Base-by-base conservation (phyloP, 1,140 invertebrate genomes). In the Pinna nobilis region DNA sequence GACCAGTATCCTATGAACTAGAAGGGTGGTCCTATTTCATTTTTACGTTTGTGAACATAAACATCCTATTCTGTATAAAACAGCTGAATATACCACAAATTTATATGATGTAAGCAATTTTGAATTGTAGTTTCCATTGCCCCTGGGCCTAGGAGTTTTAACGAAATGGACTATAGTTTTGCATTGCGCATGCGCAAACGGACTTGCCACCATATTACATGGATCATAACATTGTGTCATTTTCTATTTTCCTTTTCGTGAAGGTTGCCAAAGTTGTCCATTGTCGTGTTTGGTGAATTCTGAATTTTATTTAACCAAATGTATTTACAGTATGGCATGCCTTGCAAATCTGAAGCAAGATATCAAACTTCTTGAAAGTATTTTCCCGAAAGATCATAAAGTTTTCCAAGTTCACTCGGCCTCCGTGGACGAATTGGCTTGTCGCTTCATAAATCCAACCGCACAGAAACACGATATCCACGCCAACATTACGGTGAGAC, bases 371-470 rank as follows among this genome's bases (percentile, higher is more conserved):
- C 92, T 99, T 90, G 96, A 98, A 91, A 93, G 94, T 89, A 93
- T 96, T 85, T 99, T 99, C 91, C 94, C 96, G 64, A 97, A 96
- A 92, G 94, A 93, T 89, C 97, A 99, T 93, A 92, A 96, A 63
- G 39, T 50, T 87, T 99, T 99, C 94, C 85, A 84, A 76, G 87
- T 91, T 64, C 93, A 97, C 90, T 94, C 95, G 87, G 97, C 97
- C 83, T 97, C 96, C 92, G 96, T 99, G 83, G 97, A 99, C 91
- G 98, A 99, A 91, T 92, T 99, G 82, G 95, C 95, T 85, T 99
- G 97, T 92, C 94, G 95, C 90, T 99, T 99, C 92, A 94, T 99
- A 90, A 94, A 94, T 87, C 94, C 93, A 91, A 95, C 94, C 92
- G 96, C 96, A 84, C 96, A 97, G 90, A 95, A 95, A 91, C 97